Base-by-base conservation (phyloP, 2,888 invertebrate genomes). In the Deroplatys truncata region DNA sequence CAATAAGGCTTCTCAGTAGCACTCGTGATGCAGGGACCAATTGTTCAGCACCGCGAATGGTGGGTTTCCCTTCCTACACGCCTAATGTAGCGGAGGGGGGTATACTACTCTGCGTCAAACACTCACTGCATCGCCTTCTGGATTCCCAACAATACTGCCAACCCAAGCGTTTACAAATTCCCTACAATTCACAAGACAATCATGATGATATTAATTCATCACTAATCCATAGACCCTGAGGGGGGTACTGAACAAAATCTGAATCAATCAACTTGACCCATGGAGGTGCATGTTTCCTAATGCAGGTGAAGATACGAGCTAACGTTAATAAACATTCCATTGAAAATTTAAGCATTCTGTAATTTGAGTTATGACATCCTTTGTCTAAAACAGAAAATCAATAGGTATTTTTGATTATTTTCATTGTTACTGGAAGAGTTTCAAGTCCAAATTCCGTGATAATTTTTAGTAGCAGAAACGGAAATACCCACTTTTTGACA, bases 1-100 rank as follows among this genome's bases (percentile, higher is more conserved):
- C 90, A 90, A 90, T 90, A 90, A 89, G 90, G 90, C 90, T 90
- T 90, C 90, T 90, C 90, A 90, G 90, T 89, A 88, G 88, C 88
- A 89, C 89, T 88, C 82, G 90, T 88, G 88, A 88, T 88, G 88
- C 87, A 89, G 89, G 84, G 88, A 88, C 86, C 89, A 89, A 89
- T 89, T 89, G 89, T 89, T 89, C 89, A 83, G 87, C 85, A 86
- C 83, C 85, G 82, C 86, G 82, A 82, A 28, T 82, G 56, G 82
- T 82, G 29, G 28, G 82, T 83, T 83, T 31, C 87, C 86, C 87
- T 43, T 83, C 13, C 87, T 56, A 56, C 28, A 29, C 72, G 86
- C 72, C 86, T 85, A 85, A 85, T 85, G 49, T 31, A 72, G 56
- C 56, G 56, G 56, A 72, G 56, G 56, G 56, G 56, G 56, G 56